Conservation (phyloP, 2,888 invertebrate species). For the Oscheius myriophilus region DNA sequence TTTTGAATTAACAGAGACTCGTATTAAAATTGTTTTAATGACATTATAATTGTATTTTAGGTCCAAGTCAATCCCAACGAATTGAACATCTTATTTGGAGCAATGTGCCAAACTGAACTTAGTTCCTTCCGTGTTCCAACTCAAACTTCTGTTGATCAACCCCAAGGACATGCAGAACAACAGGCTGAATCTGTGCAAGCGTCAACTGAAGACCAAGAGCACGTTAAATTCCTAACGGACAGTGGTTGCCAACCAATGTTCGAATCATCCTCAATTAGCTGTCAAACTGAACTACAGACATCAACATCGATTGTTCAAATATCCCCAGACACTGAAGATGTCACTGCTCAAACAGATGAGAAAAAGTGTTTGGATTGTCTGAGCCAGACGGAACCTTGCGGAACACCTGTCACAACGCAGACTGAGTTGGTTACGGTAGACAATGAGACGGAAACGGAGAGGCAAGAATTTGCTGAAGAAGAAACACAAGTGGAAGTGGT, state of each 20-base stretch:
- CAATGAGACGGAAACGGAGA: background rate
- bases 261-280: background rate
- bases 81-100: slow-evolving; percentile 5
- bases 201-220: too few relatives aligned
- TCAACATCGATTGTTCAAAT: slow-evolving; percentile 2
- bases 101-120: slow-evolving; percentile 19
- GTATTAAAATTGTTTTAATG: too few relatives aligned
- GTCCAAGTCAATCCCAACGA: slow-evolving; percentile 3
- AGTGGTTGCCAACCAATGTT: slow-evolving; percentile 11
- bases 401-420: background rate
- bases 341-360: background rate
- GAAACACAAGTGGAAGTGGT: slow-evolving; percentile 9
- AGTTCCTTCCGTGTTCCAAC: slow-evolving; percentile 15
- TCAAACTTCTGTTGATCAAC: slow-evolving; percentile 7
- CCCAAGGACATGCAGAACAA: background rate
- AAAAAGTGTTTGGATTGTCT: too few relatives aligned
- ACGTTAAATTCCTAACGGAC: slow-evolving; percentile 5
- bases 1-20: too few relatives aligned
- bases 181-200: background rate
- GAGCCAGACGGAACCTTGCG: too few relatives aligned
- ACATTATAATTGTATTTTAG: slow-evolving; percentile 10
- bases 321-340: background rate
- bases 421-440: background rate
- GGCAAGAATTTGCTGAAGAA: background rate
- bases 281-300: slow-evolving; percentile 12